Conservation (phyloP, 2,113 vertebrate genomes). For the Clarias magur region DNA sequence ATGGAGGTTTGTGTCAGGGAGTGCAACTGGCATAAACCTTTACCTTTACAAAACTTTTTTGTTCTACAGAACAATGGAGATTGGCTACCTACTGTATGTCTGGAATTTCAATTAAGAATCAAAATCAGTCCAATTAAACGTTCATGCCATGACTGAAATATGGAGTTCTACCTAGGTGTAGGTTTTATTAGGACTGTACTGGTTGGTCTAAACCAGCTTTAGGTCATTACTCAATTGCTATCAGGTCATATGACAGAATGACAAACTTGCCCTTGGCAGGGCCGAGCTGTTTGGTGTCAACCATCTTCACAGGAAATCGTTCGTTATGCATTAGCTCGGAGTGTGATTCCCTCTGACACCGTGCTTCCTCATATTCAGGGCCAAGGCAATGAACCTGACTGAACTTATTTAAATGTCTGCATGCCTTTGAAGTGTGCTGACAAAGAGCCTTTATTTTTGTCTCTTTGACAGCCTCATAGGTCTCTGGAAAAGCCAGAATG, state of each 20-base stretch:
- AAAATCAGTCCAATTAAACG: background rate
- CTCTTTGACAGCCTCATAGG: constrained; percentile 63
- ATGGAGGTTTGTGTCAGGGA: no score
- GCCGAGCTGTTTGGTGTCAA: background rate
- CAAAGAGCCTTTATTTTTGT: constrained; percentile 52
- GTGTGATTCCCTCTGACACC: constrained; percentile 58
- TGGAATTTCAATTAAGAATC: background rate
- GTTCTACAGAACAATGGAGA: no score
- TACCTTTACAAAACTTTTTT: no score
- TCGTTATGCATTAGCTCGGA: constrained; percentile 59
- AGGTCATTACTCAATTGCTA: background rate
- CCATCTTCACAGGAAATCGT: constrained; percentile 40
- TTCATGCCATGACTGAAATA: background rate
- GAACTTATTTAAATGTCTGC: constrained; percentile 59
- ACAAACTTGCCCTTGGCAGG: constrained; percentile 1
- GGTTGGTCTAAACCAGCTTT: background rate
- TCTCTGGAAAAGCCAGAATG: constrained; percentile 68
- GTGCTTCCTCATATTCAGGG: constrained; percentile 45
- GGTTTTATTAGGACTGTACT: background rate
- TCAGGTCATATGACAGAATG: background rate
- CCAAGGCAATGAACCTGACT: constrained; percentile 43
- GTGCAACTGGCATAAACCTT: no score
- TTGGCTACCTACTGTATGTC: no score
- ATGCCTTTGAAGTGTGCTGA: constrained; percentile 65
- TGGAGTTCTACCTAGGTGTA: no score